phyloP scores from a whole-genome alignment of 2,113 vertebrate genomes.

The Colius striatus region DNA sequence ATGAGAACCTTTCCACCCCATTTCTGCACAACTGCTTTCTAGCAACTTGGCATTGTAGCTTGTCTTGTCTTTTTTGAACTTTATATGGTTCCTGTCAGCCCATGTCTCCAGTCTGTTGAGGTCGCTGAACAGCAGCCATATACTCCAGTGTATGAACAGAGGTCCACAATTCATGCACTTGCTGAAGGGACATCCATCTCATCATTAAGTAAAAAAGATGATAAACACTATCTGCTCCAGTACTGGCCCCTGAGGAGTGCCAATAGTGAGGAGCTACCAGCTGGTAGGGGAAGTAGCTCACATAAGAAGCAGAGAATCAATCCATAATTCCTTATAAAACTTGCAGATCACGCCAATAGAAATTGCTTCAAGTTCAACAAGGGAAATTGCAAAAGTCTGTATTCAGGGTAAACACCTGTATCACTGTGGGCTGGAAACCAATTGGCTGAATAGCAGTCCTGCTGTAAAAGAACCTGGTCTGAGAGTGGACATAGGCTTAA shows the following conservation, averaged over 20 bases:
- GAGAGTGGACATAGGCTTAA: not conserved
- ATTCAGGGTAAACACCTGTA: not conserved
- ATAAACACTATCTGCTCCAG: not conserved
- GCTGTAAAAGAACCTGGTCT: not conserved
- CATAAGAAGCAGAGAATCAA: not conserved
- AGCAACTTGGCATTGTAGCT: not conserved
- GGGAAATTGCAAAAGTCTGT: not conserved
- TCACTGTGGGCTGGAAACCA: not conserved
- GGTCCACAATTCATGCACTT: not conserved
- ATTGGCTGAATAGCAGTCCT: not conserved
- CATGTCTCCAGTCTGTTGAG: not conserved
- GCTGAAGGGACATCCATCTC: not conserved
- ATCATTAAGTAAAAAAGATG: not conserved
- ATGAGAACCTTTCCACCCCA: not conserved
- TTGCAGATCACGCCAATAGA: not conserved
- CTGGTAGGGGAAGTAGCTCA: not conserved
- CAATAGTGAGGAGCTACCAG: not conserved
- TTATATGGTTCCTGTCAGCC: not conserved
- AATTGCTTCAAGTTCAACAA: not conserved
- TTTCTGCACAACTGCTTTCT: not conserved
- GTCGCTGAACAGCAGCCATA: accelerated
- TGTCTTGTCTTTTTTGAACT: not conserved
- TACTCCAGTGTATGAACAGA: not conserved
- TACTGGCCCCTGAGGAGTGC: not conserved
- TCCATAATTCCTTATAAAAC: not conserved